Base-by-base conservation (phyloP, 2,888 invertebrate species). In the Bombylius major region DNA sequence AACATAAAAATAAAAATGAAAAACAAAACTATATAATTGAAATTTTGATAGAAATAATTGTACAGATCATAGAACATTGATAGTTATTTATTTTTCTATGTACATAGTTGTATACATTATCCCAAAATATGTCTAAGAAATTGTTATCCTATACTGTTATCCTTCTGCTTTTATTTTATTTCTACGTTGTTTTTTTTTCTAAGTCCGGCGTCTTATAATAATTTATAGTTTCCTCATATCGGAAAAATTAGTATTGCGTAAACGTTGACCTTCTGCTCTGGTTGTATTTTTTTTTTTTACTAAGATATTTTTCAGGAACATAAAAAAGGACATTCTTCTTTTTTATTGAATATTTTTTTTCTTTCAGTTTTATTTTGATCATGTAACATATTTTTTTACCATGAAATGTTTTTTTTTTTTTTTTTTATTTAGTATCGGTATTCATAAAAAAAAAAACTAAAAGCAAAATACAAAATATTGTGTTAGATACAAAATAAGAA, bases 291-390 rank as follows among this genome's bases (percentile, higher is more conserved):
- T 23, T 33, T 14, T 34, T 36, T 32, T 32, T 47, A 9, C 13
- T 13, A 6, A 39, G 32, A 53, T 47, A 53, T 33, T 31, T 46
- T 33, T 56, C 52, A 51, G 47, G 39, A 47, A 13, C 52, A 36
- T 50, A 50, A 50, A 55, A 55, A 55, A 53, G 53, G 53, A 56
- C 51, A 49, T 51, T 54, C 48, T 51, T 51, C 51, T 47, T 57
- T 57, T 52, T 14, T 56, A 59, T 57, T 55, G 55, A 57, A 57
- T 57, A 57, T 59, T 42, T 53, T 57, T 53, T 48, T 51, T 50
- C 50, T 36, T 50, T 50, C 47, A 14, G n/a, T 34, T 23, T 54
- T 53, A 48, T 48, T 53, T 52, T 52, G 49, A 52, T 56, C 32
- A 50, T 56, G 56, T 53, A 56, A 56, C 56, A 56, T 56, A 56